Base-by-base conservation (phyloP, 2,797 vertebrate genomes). In the Graptemys geographica region DNA sequence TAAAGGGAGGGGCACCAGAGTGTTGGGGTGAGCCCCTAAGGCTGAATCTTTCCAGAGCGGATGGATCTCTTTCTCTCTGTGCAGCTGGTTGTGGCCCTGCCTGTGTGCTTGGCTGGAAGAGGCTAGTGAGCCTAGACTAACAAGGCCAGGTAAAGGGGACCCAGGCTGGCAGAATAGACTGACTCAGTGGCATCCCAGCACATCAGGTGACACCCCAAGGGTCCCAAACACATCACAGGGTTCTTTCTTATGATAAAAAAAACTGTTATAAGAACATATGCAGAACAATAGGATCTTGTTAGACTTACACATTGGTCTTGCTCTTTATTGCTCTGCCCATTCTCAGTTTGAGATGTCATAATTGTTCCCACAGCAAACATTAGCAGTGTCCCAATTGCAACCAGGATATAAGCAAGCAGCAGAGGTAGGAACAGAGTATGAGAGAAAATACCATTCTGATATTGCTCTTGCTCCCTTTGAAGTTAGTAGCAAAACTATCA, bases 271-370 rank as follows among this genome's bases (percentile, higher is more conserved):
- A 31, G 44, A 78, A 31, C 2, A 5, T 59, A 52, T 37, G 23
- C 8, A 88, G 4, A 1, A 81, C 21, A 87, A 52, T 6, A 62
- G 23, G 6, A 74, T 72, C 3, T 11, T 33, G 47, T 49, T 21
- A 49, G 23, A 72, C n/a, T 93, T 95, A 81, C 82, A 88, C 88
- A 86, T 33, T 19, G 4, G 33, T 13, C 23, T 47, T 28, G 10
- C 81, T 90, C 76, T 86, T 37, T 86, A 89, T 80, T 89, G 90
- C 37, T 56, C 76, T 33, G 83, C 41, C 76, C 19, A 5, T 92
- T 96, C 59, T 88, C 86, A 86, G 83, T 83, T 87, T 89, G 37
- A 87, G 90, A 81, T 83, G 91, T 91, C 85, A 92, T 95, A 90
- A 95, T 87, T 84, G 89, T 96, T 90, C 92, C 92, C 78, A 87